Evolutionary conservation across 2,888 invertebrate species (phyloP).

Genomic region (Harpalus rubripes): DNA sequence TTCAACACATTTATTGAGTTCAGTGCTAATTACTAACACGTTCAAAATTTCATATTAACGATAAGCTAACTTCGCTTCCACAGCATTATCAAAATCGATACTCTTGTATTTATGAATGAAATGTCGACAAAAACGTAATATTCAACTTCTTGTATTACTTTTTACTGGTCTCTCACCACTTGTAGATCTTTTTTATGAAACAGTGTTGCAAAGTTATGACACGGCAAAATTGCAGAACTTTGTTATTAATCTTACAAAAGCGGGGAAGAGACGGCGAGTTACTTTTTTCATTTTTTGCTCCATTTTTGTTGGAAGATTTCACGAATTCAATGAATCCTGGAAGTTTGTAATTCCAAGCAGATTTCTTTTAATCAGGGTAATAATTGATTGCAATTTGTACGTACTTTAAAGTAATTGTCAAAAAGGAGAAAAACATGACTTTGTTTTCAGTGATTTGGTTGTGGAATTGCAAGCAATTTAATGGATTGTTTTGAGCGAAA

Average conservation of each 20-base stretch:
- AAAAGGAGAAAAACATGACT: not conserved
- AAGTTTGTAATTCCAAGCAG: not conserved
- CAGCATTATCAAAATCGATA: not conserved
- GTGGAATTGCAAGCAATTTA: not conserved
- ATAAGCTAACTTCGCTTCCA: not conserved
- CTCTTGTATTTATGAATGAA: not conserved
- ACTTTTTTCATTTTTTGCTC: not conserved
- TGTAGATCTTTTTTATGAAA: not conserved
- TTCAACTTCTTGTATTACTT: not conserved
- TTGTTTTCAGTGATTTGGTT: not conserved
- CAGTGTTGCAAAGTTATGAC: constrained; percentile 5
- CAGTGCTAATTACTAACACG: no score
- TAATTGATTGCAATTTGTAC: constrained; percentile 2
- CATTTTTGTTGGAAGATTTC: not conserved
- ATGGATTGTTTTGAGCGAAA: not conserved
- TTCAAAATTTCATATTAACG: not conserved
- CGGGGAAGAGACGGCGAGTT: not conserved
- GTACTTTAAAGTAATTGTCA: not conserved
- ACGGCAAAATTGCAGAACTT: constrained; percentile 15
- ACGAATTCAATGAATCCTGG: not conserved
- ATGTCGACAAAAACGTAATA: not conserved
- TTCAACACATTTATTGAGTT: no score
- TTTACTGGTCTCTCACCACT: not conserved
- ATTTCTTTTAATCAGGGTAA: not conserved
- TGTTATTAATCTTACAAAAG: constrained; percentile 7